Percentiles rank a stretch among this genome's conserved stretches.
Evolutionary conservation across 2,113 vertebrate genomes (phyloP).

Genomic region (Ondatra zibethicus): DNA sequence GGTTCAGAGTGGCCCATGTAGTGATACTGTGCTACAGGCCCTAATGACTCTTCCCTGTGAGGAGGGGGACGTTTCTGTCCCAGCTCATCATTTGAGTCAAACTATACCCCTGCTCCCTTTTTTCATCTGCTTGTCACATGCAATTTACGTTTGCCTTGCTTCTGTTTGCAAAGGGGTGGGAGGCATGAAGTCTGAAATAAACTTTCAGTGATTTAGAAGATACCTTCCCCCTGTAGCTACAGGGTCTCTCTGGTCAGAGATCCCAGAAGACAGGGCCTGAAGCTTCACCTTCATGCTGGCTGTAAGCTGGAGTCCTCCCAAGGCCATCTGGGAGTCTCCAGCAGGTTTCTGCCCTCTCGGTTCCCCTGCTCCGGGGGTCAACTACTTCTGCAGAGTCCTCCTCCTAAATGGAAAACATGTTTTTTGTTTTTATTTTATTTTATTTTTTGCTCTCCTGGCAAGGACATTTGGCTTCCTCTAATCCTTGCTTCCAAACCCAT

Average conservation of each 20-base stretch:
- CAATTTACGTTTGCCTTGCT: background rate
- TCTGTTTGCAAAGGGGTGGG: background rate
- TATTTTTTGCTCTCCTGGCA: background rate
- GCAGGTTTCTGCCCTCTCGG: background rate
- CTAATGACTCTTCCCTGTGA: too few species aligned
- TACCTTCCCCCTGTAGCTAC: background rate
- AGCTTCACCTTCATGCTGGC: rapidly evolving
- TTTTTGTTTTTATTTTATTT: background rate
- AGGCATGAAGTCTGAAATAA: background rate
- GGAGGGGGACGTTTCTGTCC: too few species aligned
- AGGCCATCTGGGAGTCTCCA: background rate
- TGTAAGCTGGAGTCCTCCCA: background rate
- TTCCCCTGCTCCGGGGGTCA: background rate
- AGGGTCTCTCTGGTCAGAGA: background rate
- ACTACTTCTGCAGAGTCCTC: background rate
- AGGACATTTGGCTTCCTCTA: background rate
- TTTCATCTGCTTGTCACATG: background rate
- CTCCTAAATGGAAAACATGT: background rate
- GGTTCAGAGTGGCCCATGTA: background rate
- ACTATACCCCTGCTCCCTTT: too few species aligned
- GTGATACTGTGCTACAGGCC: background rate
- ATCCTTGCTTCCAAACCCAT: background rate
- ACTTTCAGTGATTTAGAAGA: background rate
- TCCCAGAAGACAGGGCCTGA: background rate
- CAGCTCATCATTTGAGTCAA: background rate